Evolutionary conservation across 2,797 vertebrate genomes (phyloP), one percentile per base, ranked within the genome.

Genomic region (Champsocephalus gunnari): DNA sequence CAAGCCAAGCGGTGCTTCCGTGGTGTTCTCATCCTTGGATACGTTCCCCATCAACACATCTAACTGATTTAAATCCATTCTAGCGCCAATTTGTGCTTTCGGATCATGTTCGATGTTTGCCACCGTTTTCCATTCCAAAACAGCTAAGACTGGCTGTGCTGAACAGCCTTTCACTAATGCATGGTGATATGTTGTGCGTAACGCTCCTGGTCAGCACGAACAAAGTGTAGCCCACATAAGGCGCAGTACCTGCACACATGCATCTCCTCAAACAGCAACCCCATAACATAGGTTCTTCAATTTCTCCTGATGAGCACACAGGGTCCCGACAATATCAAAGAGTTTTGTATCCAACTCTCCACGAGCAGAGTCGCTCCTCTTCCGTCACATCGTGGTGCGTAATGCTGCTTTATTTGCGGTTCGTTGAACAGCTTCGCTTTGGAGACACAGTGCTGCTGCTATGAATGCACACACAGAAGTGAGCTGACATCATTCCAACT

Each of bases 21-120:
- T 93, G 84, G n/a, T 57, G 91, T 77, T 87, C 55, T 82, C 90
- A 80, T 93, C 83, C 43, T 74, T 84, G 65, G 94, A 95, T 34
- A 81, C 88, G 86, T 96, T 95, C 80, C 80, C 85, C 66, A 60
- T 70, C 13, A 53, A 60, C 28, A 70, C 21, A 54, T 81, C 84
- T 38, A 85, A 68, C 34, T 84, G 85, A 59, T 80, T 91, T 80
- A 92, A 68, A 93, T 95, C 92, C 95, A 96, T 96, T 75, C 67
- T 92, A 81, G 14, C 68, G 78, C 66, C 48, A 71, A 43, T 69
- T 64, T 82, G 83, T 80, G 66, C 66, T 62, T 73, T 67, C 64
- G 81, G 80, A 75, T 85, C 91, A 93, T 95, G 66, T 83, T 90
- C 75, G 73, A 85, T 73, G 55, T 69, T 75, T 73, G 24, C 47